Conservation (phyloP, 2,888 invertebrate genomes). For the Sthenelais limicola region DNA sequence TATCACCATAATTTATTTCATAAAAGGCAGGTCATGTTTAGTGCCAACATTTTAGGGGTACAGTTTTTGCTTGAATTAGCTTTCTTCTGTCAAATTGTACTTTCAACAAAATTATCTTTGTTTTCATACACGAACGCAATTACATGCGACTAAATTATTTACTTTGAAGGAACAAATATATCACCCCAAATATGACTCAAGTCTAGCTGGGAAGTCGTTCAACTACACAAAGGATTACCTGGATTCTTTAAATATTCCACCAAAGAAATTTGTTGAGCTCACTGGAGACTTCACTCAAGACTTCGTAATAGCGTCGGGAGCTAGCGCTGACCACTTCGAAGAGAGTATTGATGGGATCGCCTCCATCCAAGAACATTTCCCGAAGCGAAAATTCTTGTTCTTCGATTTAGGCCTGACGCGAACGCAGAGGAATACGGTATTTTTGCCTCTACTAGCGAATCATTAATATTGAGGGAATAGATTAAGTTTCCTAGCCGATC, state of each 20-base stretch:
- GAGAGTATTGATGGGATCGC: slow-evolving; percentile 27
- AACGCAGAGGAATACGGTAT: not conserved
- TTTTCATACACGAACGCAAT: no score
- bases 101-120: no score
- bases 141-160: no score
- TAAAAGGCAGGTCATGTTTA: no score
- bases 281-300: not conserved
- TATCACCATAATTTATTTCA: no score
- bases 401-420: slow-evolving; percentile 10
- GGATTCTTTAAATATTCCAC: not conserved
- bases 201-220: slow-evolving; percentile 4
- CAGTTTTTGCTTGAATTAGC: no score
- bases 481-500: no score
- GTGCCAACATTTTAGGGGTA: no score
- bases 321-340: slow-evolving; percentile 32
- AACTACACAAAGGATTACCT: not conserved
- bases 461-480: no score
- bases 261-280: not conserved
- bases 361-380: slow-evolving; percentile 21
- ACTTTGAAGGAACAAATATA: no score
- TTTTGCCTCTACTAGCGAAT: no score
- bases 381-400: slow-evolving; percentile 2
- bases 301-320: slow-evolving; percentile 20
- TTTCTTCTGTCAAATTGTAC: no score
- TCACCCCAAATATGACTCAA: not conserved